Base-by-base conservation (phyloP, 2,888 invertebrate species). In the Calameuta pallipes region DNA sequence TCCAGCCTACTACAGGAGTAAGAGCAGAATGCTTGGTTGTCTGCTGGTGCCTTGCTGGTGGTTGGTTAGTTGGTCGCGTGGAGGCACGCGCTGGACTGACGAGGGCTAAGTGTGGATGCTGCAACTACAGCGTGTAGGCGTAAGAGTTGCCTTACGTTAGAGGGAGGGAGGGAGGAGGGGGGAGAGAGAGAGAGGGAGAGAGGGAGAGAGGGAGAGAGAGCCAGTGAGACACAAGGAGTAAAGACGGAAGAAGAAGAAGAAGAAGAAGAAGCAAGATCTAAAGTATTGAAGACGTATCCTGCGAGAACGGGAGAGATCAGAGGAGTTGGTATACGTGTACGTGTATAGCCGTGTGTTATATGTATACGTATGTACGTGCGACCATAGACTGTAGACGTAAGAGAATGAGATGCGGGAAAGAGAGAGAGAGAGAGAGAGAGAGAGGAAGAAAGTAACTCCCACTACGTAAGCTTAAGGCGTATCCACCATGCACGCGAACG, bases 1-100 rank as follows among this genome's bases (percentile, higher is more conserved):
- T 37, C 37, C 37, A 37, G 13, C 37, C 37, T 37, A 37, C 81
- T 82, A 83, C 83, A 84, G 78, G 83, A 82, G 83, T 81, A 79
- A 77, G 83, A 83, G 84, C 79, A 78, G 87, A 37, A 37, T 37
- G 37, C 37, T 37, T 13, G 37, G 37, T 37, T 37, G 37, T 13
- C 73, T 69, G 75, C 69, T 69, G 75, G 70, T 37, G 37, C 13
- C 37, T 37, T 37, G 37, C 37, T 37, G 37, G 37, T 88, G 87
- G 87, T 88, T 86, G 90, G 89, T 90, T 89, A 90, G 90, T 87
- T 90, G 90, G 91, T 90, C 90, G 91, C 90, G 91, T 91, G 91
- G 90, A 90, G 91, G 91, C 91, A 91, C 91, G 91, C 91, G 91
- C 89, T 90, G 88, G 89, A 90, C 90, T 90, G 90, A 88, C 87